A percentile compares a stretch with the other conserved stretches of the same genome.
These are phyloP conservation scores for Ceryle rudis DNA, from an alignment of 2,797 vertebrate species.

Conservation along the genomic window DNA sequence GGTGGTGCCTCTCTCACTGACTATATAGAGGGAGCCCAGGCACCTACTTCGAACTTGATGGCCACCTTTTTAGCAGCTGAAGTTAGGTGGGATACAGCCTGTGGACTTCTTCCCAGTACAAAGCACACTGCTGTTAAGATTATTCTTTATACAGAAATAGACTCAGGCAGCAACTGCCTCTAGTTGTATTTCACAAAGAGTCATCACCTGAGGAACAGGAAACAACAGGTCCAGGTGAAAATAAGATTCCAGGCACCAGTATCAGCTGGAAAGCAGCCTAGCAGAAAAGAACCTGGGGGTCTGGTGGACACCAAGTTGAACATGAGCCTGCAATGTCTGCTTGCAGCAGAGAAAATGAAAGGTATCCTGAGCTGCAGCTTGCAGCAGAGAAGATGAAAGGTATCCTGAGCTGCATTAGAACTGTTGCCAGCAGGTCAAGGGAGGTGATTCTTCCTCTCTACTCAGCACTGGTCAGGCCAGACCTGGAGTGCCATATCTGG, in stretches of 20 bases:
- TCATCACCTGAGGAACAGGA: background rate
- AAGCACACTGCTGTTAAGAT: background rate
- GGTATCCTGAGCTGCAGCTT: background rate
- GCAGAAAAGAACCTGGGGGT: background rate
- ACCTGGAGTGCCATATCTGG: background rate
- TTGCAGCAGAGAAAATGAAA: background rate
- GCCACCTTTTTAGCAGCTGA: background rate
- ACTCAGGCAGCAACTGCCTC: background rate
- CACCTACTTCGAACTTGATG: background rate
- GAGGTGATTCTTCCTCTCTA: background rate
- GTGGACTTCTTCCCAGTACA: background rate
- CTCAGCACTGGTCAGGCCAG: background rate
- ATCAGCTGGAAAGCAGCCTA: background rate
- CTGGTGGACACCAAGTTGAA: background rate
- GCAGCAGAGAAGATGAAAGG: background rate
- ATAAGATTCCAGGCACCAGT: background rate
- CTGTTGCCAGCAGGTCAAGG: background rate
- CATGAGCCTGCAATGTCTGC: background rate
- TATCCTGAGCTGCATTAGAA: background rate
- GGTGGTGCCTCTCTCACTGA: background rate
- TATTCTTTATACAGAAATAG: background rate
- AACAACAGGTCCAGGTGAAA: background rate
- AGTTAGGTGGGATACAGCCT: background rate
- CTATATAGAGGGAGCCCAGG: background rate
- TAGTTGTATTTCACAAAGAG: background rate